phyloP scores from a whole-genome alignment of 1,140 invertebrate species.

The Tachypleus tridentatus region DNA sequence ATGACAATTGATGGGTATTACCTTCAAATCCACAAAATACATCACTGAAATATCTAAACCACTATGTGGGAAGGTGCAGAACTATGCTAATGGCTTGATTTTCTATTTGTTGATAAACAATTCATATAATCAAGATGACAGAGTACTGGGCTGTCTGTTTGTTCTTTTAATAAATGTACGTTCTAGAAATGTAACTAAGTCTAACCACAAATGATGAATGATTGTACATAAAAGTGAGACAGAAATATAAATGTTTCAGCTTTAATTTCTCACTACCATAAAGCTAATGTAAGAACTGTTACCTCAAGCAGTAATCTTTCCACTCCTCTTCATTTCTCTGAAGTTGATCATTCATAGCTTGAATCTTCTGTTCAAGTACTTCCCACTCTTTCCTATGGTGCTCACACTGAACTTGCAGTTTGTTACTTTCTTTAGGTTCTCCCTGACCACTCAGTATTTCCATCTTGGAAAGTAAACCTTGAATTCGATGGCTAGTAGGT shows the following conservation, averaged over 20 bases:
- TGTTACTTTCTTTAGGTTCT: constrained; percentile 48
- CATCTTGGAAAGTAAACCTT: not conserved
- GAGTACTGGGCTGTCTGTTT: not conserved
- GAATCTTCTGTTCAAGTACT: constrained; percentile 51
- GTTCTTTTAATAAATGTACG: not conserved
- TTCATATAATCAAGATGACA: too few species aligned
- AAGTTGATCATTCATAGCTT: constrained; percentile 57
- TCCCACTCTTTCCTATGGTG: constrained; percentile 61
- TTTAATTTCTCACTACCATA: not conserved
- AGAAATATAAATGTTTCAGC: not conserved
- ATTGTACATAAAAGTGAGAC: too few species aligned
- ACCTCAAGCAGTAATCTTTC: constrained; percentile 68
- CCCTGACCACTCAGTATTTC: not conserved
- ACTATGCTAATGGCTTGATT: too few species aligned
- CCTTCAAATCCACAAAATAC: too few species aligned
- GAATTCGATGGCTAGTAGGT: not conserved
- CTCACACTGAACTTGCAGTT: constrained; percentile 37
- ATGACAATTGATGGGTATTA: too few species aligned
- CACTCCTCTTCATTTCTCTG: constrained; percentile 80
- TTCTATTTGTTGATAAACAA: too few species aligned
- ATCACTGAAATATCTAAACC: too few species aligned
- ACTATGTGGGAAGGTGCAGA: too few species aligned
- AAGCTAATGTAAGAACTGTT: constrained; percentile 25
- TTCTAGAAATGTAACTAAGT: too few species aligned
- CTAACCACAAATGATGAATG: too few species aligned